These are phyloP conservation scores for Glyphotaelius pellucidus DNA, from an alignment of 2,888 invertebrate species.

Conservation along the genomic window DNA sequence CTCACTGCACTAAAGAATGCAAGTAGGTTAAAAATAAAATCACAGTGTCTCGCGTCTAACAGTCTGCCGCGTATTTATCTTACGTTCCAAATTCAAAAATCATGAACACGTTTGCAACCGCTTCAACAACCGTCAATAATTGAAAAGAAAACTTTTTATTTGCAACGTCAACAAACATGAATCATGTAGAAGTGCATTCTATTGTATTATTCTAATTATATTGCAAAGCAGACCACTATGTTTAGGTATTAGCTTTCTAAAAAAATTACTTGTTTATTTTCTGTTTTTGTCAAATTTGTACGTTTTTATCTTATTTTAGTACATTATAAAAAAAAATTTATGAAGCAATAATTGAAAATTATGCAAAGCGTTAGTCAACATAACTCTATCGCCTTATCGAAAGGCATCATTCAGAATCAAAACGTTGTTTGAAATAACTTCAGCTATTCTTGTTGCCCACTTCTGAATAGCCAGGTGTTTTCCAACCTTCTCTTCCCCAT, in stretches of 20 bases:
- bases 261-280: neutral
- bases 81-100: slow-evolving; percentile 42
- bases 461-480: too few relatives aligned
- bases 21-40: slow-evolving; percentile 63
- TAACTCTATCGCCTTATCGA: too few relatives aligned
- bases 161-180: neutral
- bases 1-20: slow-evolving; percentile 54
- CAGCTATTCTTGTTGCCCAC: too few relatives aligned
- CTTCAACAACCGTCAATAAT: neutral
- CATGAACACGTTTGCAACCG: slow-evolving; percentile 9
- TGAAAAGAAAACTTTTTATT: neutral
- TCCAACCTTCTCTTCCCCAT: too few relatives aligned
- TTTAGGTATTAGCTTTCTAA: neutral
- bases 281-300: too few relatives aligned
- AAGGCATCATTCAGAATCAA: too few relatives aligned
- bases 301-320: neutral
- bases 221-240: neutral
- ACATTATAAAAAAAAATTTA: too few relatives aligned
- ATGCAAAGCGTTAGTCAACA: too few relatives aligned
- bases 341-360: too few relatives aligned
- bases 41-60: slow-evolving; percentile 52
- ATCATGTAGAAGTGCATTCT: neutral
- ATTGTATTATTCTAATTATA: neutral
- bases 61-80: slow-evolving; percentile 13
- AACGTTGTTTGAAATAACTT: too few relatives aligned